These are phyloP conservation scores for Caenorhabditis wallacei DNA, from an alignment of 2,888 invertebrate species.

Conservation along the genomic window DNA sequence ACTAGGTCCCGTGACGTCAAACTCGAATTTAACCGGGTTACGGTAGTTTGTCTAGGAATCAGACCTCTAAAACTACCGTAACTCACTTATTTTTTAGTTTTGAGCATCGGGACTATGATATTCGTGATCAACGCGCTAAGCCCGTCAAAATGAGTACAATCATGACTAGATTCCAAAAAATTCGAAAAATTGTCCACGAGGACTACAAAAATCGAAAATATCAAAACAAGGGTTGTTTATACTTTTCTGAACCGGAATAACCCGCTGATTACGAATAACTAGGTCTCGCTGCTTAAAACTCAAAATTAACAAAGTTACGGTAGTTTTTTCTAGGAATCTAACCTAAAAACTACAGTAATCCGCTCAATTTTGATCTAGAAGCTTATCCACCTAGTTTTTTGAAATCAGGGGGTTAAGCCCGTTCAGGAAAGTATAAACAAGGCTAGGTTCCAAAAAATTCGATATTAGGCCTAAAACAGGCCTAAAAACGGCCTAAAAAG, in stretches of 20 bases:
- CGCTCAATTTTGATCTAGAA: too few relatives aligned
- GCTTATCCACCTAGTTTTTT: too few relatives aligned
- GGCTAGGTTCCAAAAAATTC: background rate
- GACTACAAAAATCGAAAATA: background rate
- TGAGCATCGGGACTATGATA: too few relatives aligned
- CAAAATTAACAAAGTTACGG: background rate
- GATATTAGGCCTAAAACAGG: background rate
- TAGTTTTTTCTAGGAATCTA: too few relatives aligned
- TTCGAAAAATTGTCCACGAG: background rate
- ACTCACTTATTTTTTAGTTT: too few relatives aligned
- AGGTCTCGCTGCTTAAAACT: background rate
- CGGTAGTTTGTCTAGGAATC: too few relatives aligned
- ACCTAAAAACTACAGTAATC: too few relatives aligned
- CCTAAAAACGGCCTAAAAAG: too few relatives aligned
- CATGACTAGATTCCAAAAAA: background rate
- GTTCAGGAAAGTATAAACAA: background rate
- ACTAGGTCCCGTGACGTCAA: background rate
- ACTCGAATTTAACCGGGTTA: background rate
- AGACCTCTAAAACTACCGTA: too few relatives aligned
- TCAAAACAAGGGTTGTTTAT: background rate
- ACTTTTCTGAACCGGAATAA: background rate
- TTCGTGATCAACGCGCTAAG: too few relatives aligned
- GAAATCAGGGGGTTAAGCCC: background rate
- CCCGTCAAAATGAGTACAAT: too few relatives aligned
- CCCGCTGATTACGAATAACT: background rate